Conservation (phyloP, 1,140 invertebrate genomes). For the Bathynomus jamesi region DNA sequence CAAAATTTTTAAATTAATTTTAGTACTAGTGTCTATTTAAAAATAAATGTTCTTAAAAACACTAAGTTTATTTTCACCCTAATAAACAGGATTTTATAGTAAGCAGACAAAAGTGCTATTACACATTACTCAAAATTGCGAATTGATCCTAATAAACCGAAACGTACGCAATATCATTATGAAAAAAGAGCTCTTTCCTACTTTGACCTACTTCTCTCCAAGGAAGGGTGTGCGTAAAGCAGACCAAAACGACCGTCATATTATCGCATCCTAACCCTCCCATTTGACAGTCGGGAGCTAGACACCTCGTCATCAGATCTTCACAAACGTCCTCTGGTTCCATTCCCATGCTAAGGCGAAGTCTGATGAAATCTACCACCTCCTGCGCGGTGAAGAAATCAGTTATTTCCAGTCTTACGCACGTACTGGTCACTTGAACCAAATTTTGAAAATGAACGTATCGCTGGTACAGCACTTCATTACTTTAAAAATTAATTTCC, state of each 20-base stretch:
- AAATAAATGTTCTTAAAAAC: background rate
- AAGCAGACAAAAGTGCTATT: background rate
- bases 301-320: conserved; percentile 82
- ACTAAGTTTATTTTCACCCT: background rate
- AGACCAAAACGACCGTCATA: conserved; percentile 90
- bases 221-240: conserved; percentile 65
- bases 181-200: too few species aligned
- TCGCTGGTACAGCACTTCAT: too few species aligned
- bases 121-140: background rate
- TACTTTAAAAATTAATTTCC: too few species aligned
- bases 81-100: background rate
- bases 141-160: background rate
- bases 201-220: conserved; percentile 53
- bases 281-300: conserved; percentile 92
- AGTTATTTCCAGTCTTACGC: too few species aligned
- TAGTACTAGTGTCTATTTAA: background rate
- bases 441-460: too few species aligned
- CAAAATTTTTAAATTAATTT: too few species aligned
- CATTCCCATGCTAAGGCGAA: conserved; percentile 65
- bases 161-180: too few species aligned
- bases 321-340: conserved; percentile 94
- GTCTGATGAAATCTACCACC: conserved; percentile 82
- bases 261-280: conserved; percentile 96
- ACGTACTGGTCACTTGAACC: too few species aligned
- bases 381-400: conserved; percentile 51